Percentiles rank a stretch among this genome's conserved stretches.
Evolutionary conservation across 1,140 invertebrate species (phyloP).

Genomic region (Nasonia giraulti): DNA sequence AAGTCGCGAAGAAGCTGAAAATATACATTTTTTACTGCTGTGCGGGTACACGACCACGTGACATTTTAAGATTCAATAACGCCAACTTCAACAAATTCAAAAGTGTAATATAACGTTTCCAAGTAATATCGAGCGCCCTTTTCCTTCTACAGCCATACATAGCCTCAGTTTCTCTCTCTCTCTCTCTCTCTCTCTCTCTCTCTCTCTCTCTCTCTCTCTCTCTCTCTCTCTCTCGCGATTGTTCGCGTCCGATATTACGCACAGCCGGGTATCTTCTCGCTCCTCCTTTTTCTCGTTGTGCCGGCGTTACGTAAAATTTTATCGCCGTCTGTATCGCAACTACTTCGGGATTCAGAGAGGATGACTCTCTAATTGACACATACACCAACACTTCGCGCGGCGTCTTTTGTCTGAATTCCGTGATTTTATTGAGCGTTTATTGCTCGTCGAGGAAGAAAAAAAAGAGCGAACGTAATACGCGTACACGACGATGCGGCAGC

Average conservation of each 20-base stretch:
- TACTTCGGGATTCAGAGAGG: not conserved
- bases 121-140: not conserved
- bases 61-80: too few species aligned
- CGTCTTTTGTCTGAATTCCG: not conserved
- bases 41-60: too few species aligned
- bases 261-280: not conserved
- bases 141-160: not conserved
- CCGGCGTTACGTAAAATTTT: slow-evolving; percentile 7
- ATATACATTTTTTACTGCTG: not conserved
- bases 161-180: not conserved
- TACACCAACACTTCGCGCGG: not conserved
- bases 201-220: not conserved
- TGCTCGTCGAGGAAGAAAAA: not conserved
- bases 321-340: not conserved
- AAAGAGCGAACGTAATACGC: not conserved
- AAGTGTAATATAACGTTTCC: too few species aligned
- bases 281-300: not conserved
- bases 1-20: not conserved
- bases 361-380: not conserved
- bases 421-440: slow-evolving; percentile 4
- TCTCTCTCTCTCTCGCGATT: not conserved
- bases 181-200: not conserved
- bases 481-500: not conserved
- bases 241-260: not conserved
- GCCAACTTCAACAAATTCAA: too few species aligned